phyloP scores from a whole-genome alignment of 1,140 invertebrate genomes.

The Drosophila tsacasi region DNA sequence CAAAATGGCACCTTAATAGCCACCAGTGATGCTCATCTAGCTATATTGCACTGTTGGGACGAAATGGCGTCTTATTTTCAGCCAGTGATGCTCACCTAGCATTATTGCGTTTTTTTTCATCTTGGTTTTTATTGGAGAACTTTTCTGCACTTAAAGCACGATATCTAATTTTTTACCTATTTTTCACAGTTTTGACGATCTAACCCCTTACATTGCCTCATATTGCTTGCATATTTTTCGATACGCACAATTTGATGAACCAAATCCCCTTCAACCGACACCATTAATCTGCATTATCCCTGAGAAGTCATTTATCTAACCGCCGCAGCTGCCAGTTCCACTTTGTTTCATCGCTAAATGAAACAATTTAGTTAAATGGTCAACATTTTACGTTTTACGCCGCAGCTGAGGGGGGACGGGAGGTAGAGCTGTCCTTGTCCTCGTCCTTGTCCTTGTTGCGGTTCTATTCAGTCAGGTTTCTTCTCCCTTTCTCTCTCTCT shows the following conservation, averaged over 20 bases:
- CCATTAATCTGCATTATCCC: constrained; percentile 51
- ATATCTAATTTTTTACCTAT: too few relatives aligned
- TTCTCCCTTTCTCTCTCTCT: not conserved
- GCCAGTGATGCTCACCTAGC: too few relatives aligned
- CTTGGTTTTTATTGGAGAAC: too few relatives aligned
- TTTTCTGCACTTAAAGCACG: too few relatives aligned
- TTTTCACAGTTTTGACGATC: too few relatives aligned
- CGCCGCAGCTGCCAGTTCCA: constrained; percentile 13
- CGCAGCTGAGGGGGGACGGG: not conserved
- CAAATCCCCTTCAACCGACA: constrained; percentile 19
- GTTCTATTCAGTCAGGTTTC: constrained; percentile 23
- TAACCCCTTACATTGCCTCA: too few relatives aligned
- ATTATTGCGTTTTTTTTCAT: too few relatives aligned
- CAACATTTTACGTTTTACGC: constrained; percentile 37
- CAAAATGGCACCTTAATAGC: too few relatives aligned
- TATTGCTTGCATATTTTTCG: not conserved
- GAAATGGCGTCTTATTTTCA: too few relatives aligned
- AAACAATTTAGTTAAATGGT: constrained; percentile 60
- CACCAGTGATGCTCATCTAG: too few relatives aligned
- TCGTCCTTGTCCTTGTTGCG: constrained; percentile 12
- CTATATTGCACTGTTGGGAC: too few relatives aligned
- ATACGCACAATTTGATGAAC: constrained; percentile 11
- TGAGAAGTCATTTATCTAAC: constrained; percentile 26
- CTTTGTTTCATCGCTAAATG: constrained; percentile 42
- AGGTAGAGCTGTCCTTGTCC: not conserved